Evolutionary conservation across 2,113 vertebrate species (phyloP).

Genomic region (Echinops telfairi): DNA sequence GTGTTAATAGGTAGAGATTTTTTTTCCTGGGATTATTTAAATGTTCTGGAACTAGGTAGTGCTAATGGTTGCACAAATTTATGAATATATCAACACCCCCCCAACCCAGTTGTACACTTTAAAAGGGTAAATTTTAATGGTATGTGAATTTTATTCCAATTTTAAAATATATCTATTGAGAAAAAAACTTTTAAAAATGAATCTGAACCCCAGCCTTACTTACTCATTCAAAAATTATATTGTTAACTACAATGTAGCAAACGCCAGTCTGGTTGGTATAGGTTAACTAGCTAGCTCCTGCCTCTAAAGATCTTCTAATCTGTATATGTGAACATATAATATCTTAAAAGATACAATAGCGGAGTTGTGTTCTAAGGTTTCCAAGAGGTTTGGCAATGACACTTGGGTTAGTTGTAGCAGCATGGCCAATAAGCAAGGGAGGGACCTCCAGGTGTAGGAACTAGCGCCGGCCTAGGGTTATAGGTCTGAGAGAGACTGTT

Average conservation of each 20-base stretch:
- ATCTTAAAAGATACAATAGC: conserved; percentile 12
- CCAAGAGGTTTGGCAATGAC: not conserved
- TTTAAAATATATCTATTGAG: not conserved
- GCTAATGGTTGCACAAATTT: not conserved
- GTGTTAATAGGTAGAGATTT: conserved; percentile 7
- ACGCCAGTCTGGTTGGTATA: not conserved
- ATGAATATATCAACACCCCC: not conserved
- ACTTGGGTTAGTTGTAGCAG: not conserved
- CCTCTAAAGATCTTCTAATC: not conserved
- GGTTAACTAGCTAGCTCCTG: not conserved
- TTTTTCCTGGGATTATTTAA: not conserved
- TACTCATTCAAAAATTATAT: conserved; percentile 15
- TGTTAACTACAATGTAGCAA: not conserved
- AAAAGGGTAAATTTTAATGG: not conserved
- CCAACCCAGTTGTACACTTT: not conserved
- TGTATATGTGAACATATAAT: not conserved
- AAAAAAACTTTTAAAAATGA: not conserved
- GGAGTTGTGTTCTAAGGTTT: not conserved
- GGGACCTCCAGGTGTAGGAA: not conserved
- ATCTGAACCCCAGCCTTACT: conserved; percentile 9
- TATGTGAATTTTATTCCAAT: not conserved
- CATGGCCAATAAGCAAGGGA: not conserved
- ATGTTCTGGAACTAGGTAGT: conserved; percentile 11
- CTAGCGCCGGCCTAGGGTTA: not conserved
- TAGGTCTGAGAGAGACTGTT: not conserved